Conservation (phyloP, 2,888 invertebrate species). For the Cataglyphis cursor region DNA sequence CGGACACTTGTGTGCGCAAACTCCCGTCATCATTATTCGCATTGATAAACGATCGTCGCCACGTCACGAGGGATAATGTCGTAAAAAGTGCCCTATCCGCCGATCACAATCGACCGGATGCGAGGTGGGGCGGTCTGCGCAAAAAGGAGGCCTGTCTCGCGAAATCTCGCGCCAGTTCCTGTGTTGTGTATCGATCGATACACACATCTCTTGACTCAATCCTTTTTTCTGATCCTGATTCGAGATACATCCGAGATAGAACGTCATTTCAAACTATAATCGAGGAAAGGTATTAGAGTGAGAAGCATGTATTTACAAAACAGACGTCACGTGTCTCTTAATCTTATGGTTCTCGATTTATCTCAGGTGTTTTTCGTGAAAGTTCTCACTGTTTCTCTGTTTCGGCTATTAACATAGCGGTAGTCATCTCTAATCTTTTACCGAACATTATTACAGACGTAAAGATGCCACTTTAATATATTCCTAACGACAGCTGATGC, state of each 20-base stretch:
- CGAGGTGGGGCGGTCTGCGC: constrained; percentile 29
- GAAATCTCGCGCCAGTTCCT: constrained; percentile 19
- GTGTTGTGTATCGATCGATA: not conserved
- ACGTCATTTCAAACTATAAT: not conserved
- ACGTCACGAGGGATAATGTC: constrained; percentile 75
- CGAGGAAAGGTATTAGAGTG: not conserved
- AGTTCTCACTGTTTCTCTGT: not conserved
- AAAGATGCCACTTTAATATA: constrained; percentile 2
- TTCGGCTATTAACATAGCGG: not conserved
- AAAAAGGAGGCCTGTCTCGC: constrained; percentile 17
- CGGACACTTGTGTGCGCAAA: constrained; percentile 56
- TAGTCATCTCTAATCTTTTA: not conserved
- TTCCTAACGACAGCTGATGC: not conserved
- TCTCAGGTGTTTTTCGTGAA: not conserved
- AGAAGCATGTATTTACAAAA: not conserved
- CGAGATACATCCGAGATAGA: not conserved
- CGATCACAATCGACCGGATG: constrained; percentile 77
- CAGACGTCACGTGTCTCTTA: not conserved
- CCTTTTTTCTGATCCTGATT: not conserved
- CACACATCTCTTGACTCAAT: not conserved
- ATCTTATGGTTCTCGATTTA: not conserved
- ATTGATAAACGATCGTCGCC: constrained; percentile 80
- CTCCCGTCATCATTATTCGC: constrained; percentile 77
- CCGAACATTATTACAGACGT: not conserved
- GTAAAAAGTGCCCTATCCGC: constrained; percentile 60